Evolutionary conservation across 2,797 vertebrate species (phyloP), one percentile per base, ranked within the genome.

Genomic region (Coendou prehensilis): DNA sequence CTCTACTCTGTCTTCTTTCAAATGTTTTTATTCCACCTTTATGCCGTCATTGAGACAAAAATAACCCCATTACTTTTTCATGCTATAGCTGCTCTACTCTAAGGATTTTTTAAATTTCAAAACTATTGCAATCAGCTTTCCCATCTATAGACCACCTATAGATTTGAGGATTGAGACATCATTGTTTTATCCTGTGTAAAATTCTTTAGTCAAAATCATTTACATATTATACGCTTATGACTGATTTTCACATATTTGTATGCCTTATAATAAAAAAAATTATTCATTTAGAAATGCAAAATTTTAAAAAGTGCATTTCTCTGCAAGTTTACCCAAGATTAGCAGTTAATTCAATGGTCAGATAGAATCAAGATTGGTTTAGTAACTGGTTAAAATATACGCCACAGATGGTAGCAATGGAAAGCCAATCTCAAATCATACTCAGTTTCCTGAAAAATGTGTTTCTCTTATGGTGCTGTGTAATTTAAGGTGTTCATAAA

Each of bases 241-340:
- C 54, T 86, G 9, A 78, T 90, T 75, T 76, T 83, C n/a, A 76
- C 26, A 92, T 26, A 71, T 64, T 93, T 94, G 15, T 85, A 87
- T 86, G 9, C 13, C 37, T 91, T 80, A 7, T 67, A 11, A 41
- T 84, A 87, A 93, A 86, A 86, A 92, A 41, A 1, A 2, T 28
- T 4, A 78, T 5, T 63, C 64, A 64, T 54, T 87, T 63, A 47
- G 33, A 84, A 97, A 89, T 20, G 7, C 33, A 83, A 75, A 64
- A 64, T 52, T 8, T 52, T 17, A n/a, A 50, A 80, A 87, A 22
- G 17, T 57, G 10, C 45, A 37, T 76, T 89, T 92, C 15, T 80
- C 28, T 84, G 41, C 56, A 93, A 87, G 28, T 63, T 37, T 64
- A 78, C 1, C 28, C 10, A 54, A n/a, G 2, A 4, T 76, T 26